Percentiles rank a stretch among this genome's conserved stretches.
These are phyloP conservation scores for Hydropsyche betteni DNA, from an alignment of 2,888 invertebrate species.

Conservation along the genomic window DNA sequence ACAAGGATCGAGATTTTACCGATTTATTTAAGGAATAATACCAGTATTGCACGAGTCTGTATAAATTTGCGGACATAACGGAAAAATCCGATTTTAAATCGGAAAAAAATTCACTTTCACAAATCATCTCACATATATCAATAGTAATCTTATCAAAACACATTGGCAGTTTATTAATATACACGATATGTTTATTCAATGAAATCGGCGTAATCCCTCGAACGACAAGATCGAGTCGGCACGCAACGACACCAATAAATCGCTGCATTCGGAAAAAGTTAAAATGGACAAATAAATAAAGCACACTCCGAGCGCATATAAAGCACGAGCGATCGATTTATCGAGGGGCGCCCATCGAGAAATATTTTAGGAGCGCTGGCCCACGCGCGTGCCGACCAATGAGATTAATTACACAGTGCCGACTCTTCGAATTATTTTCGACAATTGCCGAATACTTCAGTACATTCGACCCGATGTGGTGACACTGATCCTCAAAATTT, in stretches of 20 bases:
- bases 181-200: no score
- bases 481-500: not conserved
- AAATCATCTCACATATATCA: no score
- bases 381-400: slow-evolving; percentile 13
- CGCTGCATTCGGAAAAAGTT: not conserved
- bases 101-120: no score
- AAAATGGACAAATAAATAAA: slow-evolving; percentile 19
- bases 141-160: no score
- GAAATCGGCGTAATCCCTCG: no score
- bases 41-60: not conserved
- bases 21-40: not conserved
- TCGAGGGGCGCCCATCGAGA: not conserved
- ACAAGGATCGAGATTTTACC: not conserved
- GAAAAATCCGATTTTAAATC: not conserved
- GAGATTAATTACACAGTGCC: slow-evolving; percentile 13
- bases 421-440: slow-evolving; percentile 1
- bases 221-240: no score
- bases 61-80: not conserved
- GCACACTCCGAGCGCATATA: slow-evolving; percentile 11
- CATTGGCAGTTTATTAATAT: no score
- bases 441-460: slow-evolving; percentile 13
- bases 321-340: slow-evolving; percentile 24
- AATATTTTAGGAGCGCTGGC: slow-evolving; percentile 28
- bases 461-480: not conserved
- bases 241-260: no score